phyloP scores from a whole-genome alignment of 2,888 invertebrate genomes.

The Chorisops tibialis region DNA sequence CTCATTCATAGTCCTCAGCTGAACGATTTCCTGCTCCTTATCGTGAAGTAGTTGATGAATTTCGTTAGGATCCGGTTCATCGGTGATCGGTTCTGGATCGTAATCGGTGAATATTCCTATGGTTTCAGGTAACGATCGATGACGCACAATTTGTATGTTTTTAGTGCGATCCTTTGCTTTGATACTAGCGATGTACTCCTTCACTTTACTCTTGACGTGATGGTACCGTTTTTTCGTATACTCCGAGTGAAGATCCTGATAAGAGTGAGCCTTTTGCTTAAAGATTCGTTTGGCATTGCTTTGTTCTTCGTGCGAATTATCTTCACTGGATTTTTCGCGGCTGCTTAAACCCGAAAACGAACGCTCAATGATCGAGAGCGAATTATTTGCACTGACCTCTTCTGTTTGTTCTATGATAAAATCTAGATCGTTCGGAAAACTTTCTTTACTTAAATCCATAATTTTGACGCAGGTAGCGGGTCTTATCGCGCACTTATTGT shows the following conservation, averaged over 20 bases:
- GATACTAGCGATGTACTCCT: slow-evolving; percentile 26
- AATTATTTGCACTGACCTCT: neutral
- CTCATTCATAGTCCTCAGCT: slow-evolving; percentile 21
- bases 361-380: neutral
- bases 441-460: slow-evolving; percentile 23
- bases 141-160: slow-evolving; percentile 19
- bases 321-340: neutral
- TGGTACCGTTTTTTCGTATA: slow-evolving; percentile 28
- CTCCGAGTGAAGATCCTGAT: slow-evolving; percentile 30
- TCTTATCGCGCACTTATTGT: no score
- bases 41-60: neutral
- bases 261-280: slow-evolving; percentile 23
- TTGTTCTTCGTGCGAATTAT: neutral
- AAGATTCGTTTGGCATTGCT: neutral
- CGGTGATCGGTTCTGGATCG: neutral
- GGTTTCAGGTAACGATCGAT: slow-evolving; percentile 25
- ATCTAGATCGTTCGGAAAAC: slow-evolving; percentile 19
- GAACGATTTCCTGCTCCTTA: slow-evolving; percentile 23
- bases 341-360: neutral
- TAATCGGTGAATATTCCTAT: neutral
- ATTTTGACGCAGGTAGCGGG: no score
- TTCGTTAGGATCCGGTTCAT: neutral
- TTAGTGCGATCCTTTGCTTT: slow-evolving; percentile 14
- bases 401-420: neutral
- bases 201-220: slow-evolving; percentile 31